Conservation (phyloP, 2,113 vertebrate species). For the Megalops atlanticus region DNA sequence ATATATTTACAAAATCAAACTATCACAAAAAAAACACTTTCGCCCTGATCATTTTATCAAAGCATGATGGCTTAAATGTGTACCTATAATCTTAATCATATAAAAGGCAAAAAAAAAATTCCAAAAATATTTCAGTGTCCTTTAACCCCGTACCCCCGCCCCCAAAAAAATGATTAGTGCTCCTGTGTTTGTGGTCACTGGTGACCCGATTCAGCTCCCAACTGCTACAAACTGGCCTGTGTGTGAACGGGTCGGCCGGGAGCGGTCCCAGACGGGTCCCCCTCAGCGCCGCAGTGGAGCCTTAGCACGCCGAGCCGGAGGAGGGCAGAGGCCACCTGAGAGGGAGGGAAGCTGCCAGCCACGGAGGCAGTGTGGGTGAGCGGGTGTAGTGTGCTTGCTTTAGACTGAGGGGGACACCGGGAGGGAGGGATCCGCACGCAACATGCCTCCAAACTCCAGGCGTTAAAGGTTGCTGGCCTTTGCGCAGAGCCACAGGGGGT, state of each 20-base stretch:
- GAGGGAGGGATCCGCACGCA: background rate
- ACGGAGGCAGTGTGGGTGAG: constrained; percentile 11
- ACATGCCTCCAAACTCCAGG: background rate
- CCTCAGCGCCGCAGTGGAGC: constrained; percentile 13
- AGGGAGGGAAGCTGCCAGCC: constrained; percentile 30
- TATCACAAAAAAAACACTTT: constrained; percentile 57
- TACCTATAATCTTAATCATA: constrained; percentile 54
- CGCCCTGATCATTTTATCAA: constrained; percentile 80
- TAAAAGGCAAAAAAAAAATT: constrained; percentile 33
- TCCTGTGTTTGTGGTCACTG: constrained; percentile 36
- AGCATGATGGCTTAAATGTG: constrained; percentile 80
- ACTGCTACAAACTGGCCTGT: constrained; percentile 3
- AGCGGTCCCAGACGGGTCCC: background rate
- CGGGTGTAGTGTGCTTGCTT: constrained; percentile 36
- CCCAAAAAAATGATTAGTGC: constrained; percentile 46
- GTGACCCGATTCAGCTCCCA: constrained; percentile 24
- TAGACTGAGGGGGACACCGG: constrained; percentile 16
- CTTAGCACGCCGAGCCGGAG: constrained; percentile 2
- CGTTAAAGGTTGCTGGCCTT: background rate
- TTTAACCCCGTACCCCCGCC: constrained; percentile 36
- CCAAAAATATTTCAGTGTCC: constrained; percentile 37
- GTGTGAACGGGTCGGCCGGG: background rate
- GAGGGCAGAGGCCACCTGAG: constrained; percentile 21
- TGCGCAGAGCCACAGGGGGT: background rate
- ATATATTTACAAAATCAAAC: constrained; percentile 60